These are phyloP conservation scores for Cyaniris semiargus DNA, from an alignment of 2,888 invertebrate species.

Conservation along the genomic window DNA sequence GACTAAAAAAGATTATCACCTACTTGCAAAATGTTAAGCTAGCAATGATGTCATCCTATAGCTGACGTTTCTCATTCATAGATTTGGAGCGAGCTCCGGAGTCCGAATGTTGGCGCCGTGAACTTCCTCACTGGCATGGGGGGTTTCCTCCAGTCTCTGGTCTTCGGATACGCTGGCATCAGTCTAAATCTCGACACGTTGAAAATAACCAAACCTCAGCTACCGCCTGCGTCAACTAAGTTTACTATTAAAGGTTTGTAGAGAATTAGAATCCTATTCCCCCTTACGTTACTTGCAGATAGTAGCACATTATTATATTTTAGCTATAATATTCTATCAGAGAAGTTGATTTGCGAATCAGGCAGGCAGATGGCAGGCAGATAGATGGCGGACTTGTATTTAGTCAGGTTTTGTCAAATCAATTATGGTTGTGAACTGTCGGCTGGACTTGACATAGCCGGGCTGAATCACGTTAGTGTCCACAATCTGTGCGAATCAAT, in stretches of 20 bases:
- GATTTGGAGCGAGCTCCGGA: slow-evolving; percentile 81
- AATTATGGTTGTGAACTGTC: not conserved
- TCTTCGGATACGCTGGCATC: slow-evolving; percentile 80
- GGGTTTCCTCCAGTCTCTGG: slow-evolving; percentile 79
- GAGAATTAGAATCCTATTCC: not conserved
- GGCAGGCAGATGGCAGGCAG: not conserved
- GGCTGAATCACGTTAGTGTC: not conserved
- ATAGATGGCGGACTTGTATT: not conserved
- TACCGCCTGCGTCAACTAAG: slow-evolving; percentile 65
- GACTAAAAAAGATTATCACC: not conserved
- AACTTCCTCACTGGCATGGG: slow-evolving; percentile 83
- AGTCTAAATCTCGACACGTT: slow-evolving; percentile 72
- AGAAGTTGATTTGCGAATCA: no score
- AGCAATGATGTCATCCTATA: not conserved
- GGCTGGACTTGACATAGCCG: not conserved
- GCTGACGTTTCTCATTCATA: slow-evolving; percentile 41
- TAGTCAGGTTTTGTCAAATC: not conserved
- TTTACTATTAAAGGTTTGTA: slow-evolving; percentile 65
- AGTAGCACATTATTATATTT: no score
- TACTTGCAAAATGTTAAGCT: not conserved
- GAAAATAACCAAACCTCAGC: slow-evolving; percentile 61
- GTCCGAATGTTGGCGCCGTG: slow-evolving; percentile 74
- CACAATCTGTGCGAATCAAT: not conserved
- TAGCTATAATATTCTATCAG: no score
- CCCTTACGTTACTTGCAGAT: not conserved